A percentile compares a stretch with the other conserved stretches of the same genome.
Conservation (phyloP, 2,113 vertebrate genomes). For the Strix aluco region DNA sequence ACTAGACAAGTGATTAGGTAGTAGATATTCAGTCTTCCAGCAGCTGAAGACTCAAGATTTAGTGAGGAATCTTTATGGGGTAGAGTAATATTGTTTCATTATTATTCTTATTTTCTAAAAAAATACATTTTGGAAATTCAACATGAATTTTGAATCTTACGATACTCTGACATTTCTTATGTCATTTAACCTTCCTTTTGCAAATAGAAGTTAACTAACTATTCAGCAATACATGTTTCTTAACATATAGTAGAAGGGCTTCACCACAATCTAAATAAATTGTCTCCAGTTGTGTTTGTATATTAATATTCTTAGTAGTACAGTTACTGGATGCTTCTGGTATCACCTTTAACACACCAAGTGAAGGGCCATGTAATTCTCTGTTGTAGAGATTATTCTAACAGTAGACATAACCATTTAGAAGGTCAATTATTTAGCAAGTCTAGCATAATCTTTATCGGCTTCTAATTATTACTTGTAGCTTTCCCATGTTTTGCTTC, state of each 20-base stretch:
- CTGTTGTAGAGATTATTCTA: not conserved
- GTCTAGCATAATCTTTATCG: not conserved
- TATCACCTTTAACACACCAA: not conserved
- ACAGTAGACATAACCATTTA: not conserved
- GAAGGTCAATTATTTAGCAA: not conserved
- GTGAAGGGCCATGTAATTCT: not conserved
- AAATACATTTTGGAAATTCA: not conserved
- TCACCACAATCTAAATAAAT: not conserved
- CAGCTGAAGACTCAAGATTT: not conserved
- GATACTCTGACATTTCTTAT: not conserved
- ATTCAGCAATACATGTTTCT: not conserved
- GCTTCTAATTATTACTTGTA: not conserved
- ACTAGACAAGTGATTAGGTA: not conserved
- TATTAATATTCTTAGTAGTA: not conserved
- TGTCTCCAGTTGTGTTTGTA: not conserved
- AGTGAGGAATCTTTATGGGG: not conserved
- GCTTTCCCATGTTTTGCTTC: not conserved
- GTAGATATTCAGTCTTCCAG: not conserved
- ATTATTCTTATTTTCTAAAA: not conserved
- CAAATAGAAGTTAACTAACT: not conserved
- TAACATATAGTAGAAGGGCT: not conserved
- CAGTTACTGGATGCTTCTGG: not conserved
- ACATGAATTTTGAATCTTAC: not conserved
- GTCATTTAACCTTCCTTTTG: not conserved
- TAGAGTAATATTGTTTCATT: not conserved